Evolutionary conservation across 2,888 invertebrate species (phyloP).

Genomic region (Campaea margaritaria): DNA sequence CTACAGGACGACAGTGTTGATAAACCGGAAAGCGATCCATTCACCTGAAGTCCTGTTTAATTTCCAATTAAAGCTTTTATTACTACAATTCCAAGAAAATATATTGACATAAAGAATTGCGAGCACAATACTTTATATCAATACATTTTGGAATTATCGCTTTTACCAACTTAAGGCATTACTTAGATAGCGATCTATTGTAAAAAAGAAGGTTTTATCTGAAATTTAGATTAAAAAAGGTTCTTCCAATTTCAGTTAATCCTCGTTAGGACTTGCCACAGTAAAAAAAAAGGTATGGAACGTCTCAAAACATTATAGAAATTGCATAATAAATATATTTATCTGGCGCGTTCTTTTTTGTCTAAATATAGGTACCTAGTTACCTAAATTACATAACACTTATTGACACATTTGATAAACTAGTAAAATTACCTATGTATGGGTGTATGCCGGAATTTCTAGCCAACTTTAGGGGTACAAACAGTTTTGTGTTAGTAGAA

Average conservation of each 20-base stretch:
- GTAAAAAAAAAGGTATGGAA: constrained; percentile 3
- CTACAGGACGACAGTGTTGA: too few species aligned
- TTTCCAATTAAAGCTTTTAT: neutral
- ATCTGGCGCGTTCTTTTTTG: neutral
- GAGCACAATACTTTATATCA: constrained; percentile 4
- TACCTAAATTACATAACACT: too few species aligned
- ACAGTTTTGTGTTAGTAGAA: too few species aligned
- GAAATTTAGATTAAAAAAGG: constrained; percentile 54
- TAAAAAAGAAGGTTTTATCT: constrained; percentile 50
- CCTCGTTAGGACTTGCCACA: constrained; percentile 27
- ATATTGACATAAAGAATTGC: too few species aligned
- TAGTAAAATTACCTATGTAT: too few species aligned
- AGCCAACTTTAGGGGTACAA: too few species aligned
- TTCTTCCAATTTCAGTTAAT: constrained; percentile 41
- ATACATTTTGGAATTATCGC: constrained; percentile 42
- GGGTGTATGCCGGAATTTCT: too few species aligned
- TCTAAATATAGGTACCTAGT: too few species aligned
- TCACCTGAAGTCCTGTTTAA: neutral
- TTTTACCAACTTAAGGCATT: constrained; percentile 22
- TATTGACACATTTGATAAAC: too few species aligned
- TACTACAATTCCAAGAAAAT: neutral
- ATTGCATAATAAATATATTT: neutral
- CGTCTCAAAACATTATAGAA: too few species aligned
- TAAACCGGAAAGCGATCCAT: neutral
- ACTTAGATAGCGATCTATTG: constrained; percentile 44